Base-by-base conservation (phyloP, 2,797 vertebrate genomes). In the Platyrinchus mystaceus region DNA sequence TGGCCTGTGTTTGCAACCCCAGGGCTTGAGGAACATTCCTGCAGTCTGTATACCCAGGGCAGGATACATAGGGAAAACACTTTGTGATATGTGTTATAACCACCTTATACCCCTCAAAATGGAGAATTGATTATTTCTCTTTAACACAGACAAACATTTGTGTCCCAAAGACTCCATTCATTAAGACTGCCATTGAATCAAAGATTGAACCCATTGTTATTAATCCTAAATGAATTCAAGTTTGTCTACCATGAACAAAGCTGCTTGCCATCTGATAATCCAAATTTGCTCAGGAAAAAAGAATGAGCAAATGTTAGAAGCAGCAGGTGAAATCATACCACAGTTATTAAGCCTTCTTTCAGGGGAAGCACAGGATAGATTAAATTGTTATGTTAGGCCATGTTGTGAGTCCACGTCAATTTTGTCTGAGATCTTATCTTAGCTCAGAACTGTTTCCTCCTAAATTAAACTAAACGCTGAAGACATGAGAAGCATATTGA, bases 341-440 rank as follows among this genome's bases (percentile, higher is more conserved):
- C 69, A 90, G 77, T 91, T 95, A 96, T 93, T 92, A 95, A 94
- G 88, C 80, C 69, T 92, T 75, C 71, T 96, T 97, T 95, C 81
- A 93, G 88, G 68, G 91, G 64, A 90, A 96, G 86, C 58, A 85
- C 43, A 94, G 78, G 84, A 80, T 59, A 97, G 95, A 96, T 97
- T 96, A 93, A 97, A 97, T 90, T 95, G 95, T 96, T 97, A 95
- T 94, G 95, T 97, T 96, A 95, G 95, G 75, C 95, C 91, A 82
- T 94, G 90, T 95, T 94, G 93, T 62, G 91, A 96, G 94, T 74
- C 94, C 93, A 94, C 2, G 43, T 93, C 95, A 94, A 93, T 95
- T 96, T 94, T 96, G 91, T 78, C 50, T 41, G 78, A 94, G 96
- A 96, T 97, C 81, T 96, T 97, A 97, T 97, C 96, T 89, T 58